These are phyloP conservation scores for Andrena fulva DNA, from an alignment of 2,888 invertebrate genomes.

Conservation along the genomic window DNA sequence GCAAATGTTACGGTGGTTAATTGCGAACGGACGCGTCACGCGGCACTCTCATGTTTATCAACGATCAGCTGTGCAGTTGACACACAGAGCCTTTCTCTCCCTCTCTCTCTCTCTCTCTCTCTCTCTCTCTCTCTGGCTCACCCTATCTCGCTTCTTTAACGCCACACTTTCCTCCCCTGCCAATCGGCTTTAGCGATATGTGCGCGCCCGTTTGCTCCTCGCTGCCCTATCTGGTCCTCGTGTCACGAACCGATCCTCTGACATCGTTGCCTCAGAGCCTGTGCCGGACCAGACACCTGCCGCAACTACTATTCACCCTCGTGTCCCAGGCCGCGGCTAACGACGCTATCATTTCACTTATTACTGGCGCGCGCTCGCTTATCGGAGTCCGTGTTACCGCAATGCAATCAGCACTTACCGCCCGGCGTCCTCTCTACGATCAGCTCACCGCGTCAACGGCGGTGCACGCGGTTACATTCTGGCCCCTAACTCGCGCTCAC, in stretches of 20 bases:
- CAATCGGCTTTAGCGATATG: conserved; percentile 3
- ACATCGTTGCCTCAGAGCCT: conserved; percentile 48
- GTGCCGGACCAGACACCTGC: conserved; percentile 43
- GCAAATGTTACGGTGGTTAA: conserved; percentile 30
- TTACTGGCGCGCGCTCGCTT: conserved; percentile 43
- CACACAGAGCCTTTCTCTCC: conserved; percentile 8
- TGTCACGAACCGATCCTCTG: conserved; percentile 34
- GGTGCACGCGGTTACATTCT: conserved; percentile 65
- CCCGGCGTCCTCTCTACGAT: conserved; percentile 50
- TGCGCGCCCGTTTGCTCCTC: conserved; percentile 15
- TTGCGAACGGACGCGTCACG: conserved; percentile 51
- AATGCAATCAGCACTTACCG: conserved; percentile 50
- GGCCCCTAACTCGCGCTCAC: conserved; percentile 29
- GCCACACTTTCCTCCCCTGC: not conserved
- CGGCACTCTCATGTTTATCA: conserved; percentile 59
- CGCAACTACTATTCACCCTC: conserved; percentile 37
- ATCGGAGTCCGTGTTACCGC: conserved; percentile 43
- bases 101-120: not conserved
- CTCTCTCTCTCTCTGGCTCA: not conserved
- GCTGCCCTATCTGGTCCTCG: conserved; percentile 31
- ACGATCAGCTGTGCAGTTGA: conserved; percentile 66
- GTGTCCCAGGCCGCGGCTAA: conserved; percentile 10
- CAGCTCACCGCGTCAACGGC: conserved; percentile 44
- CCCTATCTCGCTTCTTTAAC: not conserved
- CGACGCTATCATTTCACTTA: conserved; percentile 48